These are phyloP conservation scores for Vidua chalybeata DNA, from an alignment of 2,113 vertebrate genomes.

Conservation along the genomic window DNA sequence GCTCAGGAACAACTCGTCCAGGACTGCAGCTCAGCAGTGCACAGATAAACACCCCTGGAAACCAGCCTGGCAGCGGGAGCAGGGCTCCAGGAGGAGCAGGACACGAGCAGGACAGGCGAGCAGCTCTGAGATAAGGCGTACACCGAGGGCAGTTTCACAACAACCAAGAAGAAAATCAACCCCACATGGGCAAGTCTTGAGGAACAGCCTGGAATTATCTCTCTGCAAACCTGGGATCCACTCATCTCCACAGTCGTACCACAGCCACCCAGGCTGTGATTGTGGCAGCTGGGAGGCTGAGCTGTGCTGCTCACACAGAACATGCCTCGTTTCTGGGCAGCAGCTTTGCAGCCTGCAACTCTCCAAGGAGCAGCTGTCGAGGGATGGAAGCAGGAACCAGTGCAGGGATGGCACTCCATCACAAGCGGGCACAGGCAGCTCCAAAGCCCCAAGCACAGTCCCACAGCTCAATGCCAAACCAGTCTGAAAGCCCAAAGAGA, in stretches of 20 bases:
- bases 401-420: not conserved
- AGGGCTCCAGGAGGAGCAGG: not conserved
- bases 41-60: not conserved
- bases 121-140: not conserved
- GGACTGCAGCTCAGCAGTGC: fast-evolving
- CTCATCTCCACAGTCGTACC: fast-evolving
- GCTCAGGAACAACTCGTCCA: not conserved
- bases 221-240: not conserved
- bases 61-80: fast-evolving
- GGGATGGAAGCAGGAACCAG: not conserved
- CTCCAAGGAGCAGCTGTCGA: not conserved
- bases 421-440: not conserved
- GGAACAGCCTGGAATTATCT: not conserved
- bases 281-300: not conserved
- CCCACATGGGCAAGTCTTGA: not conserved
- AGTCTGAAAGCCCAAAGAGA: not conserved
- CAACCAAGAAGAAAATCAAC: not conserved
- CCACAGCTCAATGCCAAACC: not conserved
- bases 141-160: not conserved
- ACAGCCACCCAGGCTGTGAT: not conserved
- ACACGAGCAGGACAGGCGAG: not conserved
- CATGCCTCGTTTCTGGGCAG: not conserved
- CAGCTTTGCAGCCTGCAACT: not conserved
- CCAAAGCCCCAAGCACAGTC: not conserved
- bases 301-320: not conserved